Evolutionary conservation across 2,797 vertebrate species (phyloP).

Genomic region (Intellagama lesueurii): DNA sequence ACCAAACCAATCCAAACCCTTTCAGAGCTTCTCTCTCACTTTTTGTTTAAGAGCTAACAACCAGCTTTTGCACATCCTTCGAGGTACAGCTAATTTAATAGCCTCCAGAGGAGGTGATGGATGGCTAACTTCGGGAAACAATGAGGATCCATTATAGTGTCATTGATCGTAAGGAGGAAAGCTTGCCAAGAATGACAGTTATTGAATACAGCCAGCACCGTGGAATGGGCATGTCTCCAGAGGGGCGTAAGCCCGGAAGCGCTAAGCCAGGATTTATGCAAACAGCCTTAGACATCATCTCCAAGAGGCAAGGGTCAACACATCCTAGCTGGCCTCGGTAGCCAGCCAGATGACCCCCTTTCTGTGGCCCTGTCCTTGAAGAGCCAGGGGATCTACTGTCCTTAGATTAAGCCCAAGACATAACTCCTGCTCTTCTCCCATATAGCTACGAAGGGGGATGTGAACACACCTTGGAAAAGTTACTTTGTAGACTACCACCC

Average conservation of each 20-base stretch:
- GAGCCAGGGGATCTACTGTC: no score
- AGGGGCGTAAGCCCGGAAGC: neutral
- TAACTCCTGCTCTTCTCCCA: no score
- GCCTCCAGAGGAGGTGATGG: neutral
- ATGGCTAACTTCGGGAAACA: neutral
- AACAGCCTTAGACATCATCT: neutral
- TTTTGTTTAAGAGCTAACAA: neutral
- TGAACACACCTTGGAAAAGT: no score
- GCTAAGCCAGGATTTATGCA: no score
- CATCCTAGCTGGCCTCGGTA: neutral
- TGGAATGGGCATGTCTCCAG: neutral
- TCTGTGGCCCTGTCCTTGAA: no score
- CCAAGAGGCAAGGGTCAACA: neutral
- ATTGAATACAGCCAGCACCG: neutral
- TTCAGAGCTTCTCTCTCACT: neutral
- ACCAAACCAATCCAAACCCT: neutral
- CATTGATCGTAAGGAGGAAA: neutral
- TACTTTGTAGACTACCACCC: no score
- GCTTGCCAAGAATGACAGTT: neutral
- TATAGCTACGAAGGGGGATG: no score
- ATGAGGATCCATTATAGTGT: neutral
- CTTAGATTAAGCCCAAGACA: no score
- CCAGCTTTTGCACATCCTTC: neutral
- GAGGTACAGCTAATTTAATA: neutral
- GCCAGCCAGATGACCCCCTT: neutral